Conservation (phyloP, 2,888 invertebrate species). For the Venusia cambrica region DNA sequence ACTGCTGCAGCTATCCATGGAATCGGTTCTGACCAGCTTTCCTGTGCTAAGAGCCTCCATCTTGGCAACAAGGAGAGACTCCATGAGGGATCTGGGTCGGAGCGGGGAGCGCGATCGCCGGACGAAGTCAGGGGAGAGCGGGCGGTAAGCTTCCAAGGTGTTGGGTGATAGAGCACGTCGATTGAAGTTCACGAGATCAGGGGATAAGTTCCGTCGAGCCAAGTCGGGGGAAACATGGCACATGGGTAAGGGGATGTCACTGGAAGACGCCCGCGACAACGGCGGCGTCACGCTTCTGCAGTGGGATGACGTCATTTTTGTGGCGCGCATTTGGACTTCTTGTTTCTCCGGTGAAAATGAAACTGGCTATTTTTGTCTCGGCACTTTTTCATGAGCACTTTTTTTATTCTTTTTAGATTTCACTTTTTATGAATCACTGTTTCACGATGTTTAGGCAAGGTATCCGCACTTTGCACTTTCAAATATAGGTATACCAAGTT, state of each 20-base stretch:
- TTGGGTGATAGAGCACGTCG: slow-evolving; percentile 69
- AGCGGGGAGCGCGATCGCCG: slow-evolving; percentile 74
- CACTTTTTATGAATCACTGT: too few species aligned
- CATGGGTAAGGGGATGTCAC: slow-evolving; percentile 45
- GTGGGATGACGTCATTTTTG: slow-evolving; percentile 77
- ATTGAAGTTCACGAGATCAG: slow-evolving; percentile 59
- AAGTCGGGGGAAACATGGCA: slow-evolving; percentile 59
- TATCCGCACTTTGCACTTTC: slow-evolving; percentile 18
- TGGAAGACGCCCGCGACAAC: slow-evolving; percentile 69
- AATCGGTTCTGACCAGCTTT: slow-evolving; percentile 86
- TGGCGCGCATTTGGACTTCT: slow-evolving; percentile 62
- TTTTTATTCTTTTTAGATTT: not conserved
- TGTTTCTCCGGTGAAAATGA: slow-evolving; percentile 18
- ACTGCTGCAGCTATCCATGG: slow-evolving; percentile 88
- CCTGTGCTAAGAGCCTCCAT: slow-evolving; percentile 86
- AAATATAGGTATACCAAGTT: slow-evolving; percentile 16
- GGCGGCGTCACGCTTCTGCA: slow-evolving; percentile 77
- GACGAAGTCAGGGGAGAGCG: slow-evolving; percentile 71
- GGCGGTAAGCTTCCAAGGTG: slow-evolving; percentile 51
- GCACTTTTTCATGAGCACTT: too few species aligned
- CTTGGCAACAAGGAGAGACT: slow-evolving; percentile 89
- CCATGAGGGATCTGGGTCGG: slow-evolving; percentile 90
- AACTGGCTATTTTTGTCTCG: too few species aligned
- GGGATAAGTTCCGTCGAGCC: slow-evolving; percentile 60
- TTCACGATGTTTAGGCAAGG: too few species aligned